A percentile compares a stretch with the other conserved stretches of the same genome.
These are phyloP conservation scores for Alouatta palliata DNA, from an alignment of 2,113 vertebrate species.

Conservation along the genomic window DNA sequence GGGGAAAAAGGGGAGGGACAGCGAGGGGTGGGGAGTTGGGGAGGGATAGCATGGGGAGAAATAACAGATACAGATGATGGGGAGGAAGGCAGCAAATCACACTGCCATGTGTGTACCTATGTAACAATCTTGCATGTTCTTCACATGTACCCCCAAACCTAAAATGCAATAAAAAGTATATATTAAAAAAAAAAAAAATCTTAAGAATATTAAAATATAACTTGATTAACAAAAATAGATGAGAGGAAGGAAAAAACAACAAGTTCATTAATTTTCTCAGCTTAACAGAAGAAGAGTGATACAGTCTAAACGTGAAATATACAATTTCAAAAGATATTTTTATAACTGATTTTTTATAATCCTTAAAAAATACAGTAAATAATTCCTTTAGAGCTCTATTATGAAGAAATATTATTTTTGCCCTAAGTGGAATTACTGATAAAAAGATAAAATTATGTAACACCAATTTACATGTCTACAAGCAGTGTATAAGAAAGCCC, in stretches of 20 bases:
- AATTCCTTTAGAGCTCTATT: neutral
- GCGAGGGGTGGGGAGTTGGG: no score
- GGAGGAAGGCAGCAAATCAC: no score
- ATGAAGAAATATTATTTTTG: constrained; percentile 17
- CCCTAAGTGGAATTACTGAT: neutral
- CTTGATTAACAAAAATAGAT: neutral
- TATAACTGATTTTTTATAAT: neutral
- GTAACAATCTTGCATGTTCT: no score
- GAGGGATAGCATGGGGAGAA: no score
- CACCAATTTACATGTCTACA: neutral
- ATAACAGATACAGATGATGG: no score
- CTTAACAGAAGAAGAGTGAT: neutral
- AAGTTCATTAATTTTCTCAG: neutral
- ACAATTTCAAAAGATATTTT: neutral
- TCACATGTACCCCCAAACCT: no score
- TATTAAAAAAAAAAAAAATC: no score
- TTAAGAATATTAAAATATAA: constrained; percentile 25
- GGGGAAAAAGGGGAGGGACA: no score
- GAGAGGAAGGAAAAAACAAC: neutral
- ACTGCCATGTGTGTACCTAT: no score
- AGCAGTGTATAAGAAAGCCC: neutral
- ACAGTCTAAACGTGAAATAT: neutral
- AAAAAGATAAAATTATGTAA: neutral
- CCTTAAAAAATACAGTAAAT: neutral
- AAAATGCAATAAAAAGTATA: no score